These are phyloP conservation scores for Ranitomeya variabilis DNA, from an alignment of 2,113 vertebrate genomes.

Conservation along the genomic window DNA sequence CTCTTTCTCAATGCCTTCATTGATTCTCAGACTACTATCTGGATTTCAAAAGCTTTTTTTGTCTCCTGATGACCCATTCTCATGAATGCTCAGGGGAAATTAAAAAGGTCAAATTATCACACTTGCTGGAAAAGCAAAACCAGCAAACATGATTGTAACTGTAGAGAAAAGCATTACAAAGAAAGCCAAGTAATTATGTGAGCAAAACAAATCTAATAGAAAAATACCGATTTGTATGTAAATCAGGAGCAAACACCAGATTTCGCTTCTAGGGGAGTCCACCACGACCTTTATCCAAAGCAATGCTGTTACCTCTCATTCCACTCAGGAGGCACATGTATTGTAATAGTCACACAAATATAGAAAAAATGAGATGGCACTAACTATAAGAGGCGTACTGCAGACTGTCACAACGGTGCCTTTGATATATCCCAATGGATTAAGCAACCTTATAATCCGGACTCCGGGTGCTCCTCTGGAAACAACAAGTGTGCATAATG, in stretches of 20 bases:
- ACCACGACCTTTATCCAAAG: neutral
- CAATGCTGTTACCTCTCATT: neutral
- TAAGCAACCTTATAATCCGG: no score
- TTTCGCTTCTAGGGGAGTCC: neutral
- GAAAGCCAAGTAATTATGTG: conserved; percentile 21
- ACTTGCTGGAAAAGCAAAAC: conserved; percentile 35
- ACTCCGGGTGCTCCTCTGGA: no score
- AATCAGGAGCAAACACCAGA: conserved; percentile 11
- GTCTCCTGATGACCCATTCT: conserved; percentile 50
- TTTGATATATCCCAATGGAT: no score
- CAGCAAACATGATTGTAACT: conserved; percentile 34
- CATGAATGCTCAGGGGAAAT: conserved; percentile 47
- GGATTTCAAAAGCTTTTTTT: conserved; percentile 33
- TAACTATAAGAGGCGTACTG: no score
- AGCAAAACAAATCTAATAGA: conserved; percentile 42
- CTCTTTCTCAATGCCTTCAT: conserved; percentile 30
- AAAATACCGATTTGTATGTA: conserved; percentile 42
- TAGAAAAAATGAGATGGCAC: no score
- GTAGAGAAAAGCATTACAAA: conserved; percentile 16
- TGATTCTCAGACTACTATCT: conserved; percentile 15
- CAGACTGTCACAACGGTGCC: no score
- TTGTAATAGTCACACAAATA: no score
- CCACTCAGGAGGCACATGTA: neutral
- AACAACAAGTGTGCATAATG: no score
- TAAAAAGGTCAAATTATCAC: conserved; percentile 53